Evolutionary conservation across 2,888 invertebrate species (phyloP), one percentile per base, ranked within the genome.

Genomic region (Perizoma affinitatum): DNA sequence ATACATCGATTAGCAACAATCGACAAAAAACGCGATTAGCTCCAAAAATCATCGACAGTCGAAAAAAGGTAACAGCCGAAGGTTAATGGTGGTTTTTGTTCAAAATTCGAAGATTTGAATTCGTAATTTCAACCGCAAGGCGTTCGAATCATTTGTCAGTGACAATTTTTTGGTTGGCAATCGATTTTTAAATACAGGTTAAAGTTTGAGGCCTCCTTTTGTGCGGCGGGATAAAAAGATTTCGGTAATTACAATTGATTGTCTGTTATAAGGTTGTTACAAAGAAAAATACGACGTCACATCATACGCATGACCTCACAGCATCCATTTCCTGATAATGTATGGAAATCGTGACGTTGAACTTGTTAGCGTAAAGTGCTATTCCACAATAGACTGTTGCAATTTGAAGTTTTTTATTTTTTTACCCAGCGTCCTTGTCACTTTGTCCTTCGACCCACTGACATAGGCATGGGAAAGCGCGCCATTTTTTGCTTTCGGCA

Each of bases 161-260:
- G 92, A 92, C 92, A 91, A 90, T 91, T 90, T 90, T 90, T 92
- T 90, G 85, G 88, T 82, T 86, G 85, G 52, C 90, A 89, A 92
- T 92, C 92, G 92, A 91, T 91, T 92, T 92, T 92, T 91, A 92
- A 91, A 91, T 90, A 90, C 90, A 85, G 89, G 88, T 87, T 88
- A 83, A 78, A 76, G 74, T 73, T 84, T 85, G 63, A 61, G 63
- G 67, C 70, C 61, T 62, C 64, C 69, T 67, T 68, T 71, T 65
- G 68, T 58, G 62, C 63, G 70, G 58, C 34, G 68, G 61, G 62
- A 71, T 74, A 80, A 51, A 58, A 58, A 59, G 64, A 52, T 50
- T 67, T 40, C 43, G 41, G 50, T 48, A 58, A 63, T 54, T 45
- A 58, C 62, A 58, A 63, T 63, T 58, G 68, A 63, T 63, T 63